Conservation (phyloP, 37 sponge, comb jelly and placozoan species). For the Aphrocallistes beatrix region DNA sequence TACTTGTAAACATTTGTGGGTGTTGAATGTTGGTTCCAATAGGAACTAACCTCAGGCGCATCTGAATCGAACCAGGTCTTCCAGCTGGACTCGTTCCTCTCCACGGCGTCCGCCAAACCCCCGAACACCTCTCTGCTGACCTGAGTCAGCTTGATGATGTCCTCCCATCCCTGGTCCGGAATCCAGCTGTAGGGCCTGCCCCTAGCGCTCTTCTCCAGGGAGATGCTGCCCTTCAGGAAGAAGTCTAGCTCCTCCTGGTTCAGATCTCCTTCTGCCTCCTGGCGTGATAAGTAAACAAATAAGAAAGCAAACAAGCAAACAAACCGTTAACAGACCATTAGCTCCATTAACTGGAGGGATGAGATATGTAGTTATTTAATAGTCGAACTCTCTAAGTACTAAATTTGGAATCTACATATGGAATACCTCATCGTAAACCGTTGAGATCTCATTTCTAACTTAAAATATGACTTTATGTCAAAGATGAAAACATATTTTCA, state of each 20-base stretch:
- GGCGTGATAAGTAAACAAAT: not conserved
- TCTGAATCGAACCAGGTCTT: slow-evolving; percentile 93
- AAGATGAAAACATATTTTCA: too few relatives aligned
- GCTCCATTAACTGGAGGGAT: not conserved
- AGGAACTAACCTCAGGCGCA: slow-evolving; percentile 57
- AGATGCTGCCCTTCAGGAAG: slow-evolving; percentile 96
- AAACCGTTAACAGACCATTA: not conserved
- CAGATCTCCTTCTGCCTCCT: slow-evolving; percentile 55
- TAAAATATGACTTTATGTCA: too few relatives aligned
- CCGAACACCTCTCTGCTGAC: slow-evolving; percentile 66
- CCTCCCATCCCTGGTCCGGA: slow-evolving; percentile 99
- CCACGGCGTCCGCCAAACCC: slow-evolving; percentile 72
- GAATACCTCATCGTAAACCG: too few relatives aligned
- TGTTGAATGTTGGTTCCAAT: not conserved
- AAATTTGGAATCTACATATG: too few relatives aligned
- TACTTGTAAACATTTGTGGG: not conserved
- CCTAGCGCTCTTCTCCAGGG: slow-evolving; percentile 82
- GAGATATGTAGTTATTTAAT: too few relatives aligned
- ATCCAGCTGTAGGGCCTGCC: slow-evolving; percentile 85
- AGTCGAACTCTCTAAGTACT: too few relatives aligned
- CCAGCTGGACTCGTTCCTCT: slow-evolving; percentile 66
- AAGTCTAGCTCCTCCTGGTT: slow-evolving; percentile 86
- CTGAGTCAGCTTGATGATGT: slow-evolving; percentile 63
- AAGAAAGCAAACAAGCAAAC: not conserved
- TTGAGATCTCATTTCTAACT: too few relatives aligned